phyloP scores from a whole-genome alignment of 2,888 invertebrate genomes.

The Alloplasta piceator region DNA sequence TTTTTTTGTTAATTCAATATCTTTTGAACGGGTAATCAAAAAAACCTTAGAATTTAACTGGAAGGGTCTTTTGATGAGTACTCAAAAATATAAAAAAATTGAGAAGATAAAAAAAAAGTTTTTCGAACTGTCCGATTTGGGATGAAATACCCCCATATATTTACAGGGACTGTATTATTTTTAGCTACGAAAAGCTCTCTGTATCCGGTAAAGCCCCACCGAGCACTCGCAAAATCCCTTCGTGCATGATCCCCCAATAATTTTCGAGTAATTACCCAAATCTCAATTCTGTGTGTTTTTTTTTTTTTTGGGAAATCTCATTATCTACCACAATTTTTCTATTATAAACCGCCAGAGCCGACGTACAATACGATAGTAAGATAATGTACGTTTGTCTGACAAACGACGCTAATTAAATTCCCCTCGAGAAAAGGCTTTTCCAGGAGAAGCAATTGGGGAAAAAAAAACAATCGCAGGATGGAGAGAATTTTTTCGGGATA shows the following conservation, averaged over 20 bases:
- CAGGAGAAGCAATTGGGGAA: not conserved
- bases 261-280: slow-evolving; percentile 3
- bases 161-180: not conserved
- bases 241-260: slow-evolving; percentile 1
- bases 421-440: not conserved
- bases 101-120: too few relatives aligned
- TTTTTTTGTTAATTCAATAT: too few relatives aligned
- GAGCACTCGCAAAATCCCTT: slow-evolving; percentile 2
- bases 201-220: slow-evolving; percentile 5
- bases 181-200: slow-evolving; percentile 9
- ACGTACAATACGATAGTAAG: slow-evolving; percentile 4
- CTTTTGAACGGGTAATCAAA: too few relatives aligned
- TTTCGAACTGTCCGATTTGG: too few relatives aligned
- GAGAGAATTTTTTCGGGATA: too few relatives aligned
- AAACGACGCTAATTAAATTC: slow-evolving; percentile 10
- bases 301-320: slow-evolving; percentile 9
- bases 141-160: too few relatives aligned
- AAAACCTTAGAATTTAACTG: too few relatives aligned
- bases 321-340: not conserved
- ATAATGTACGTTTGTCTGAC: not conserved
- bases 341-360: not conserved
- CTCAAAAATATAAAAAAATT: too few relatives aligned
- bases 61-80: too few relatives aligned
- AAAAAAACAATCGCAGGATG: not conserved
- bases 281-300: slow-evolving; percentile 4